Evolutionary conservation across 2,113 vertebrate species (phyloP), one percentile per base, ranked within the genome.

Genomic region (Trematocara marginatum): DNA sequence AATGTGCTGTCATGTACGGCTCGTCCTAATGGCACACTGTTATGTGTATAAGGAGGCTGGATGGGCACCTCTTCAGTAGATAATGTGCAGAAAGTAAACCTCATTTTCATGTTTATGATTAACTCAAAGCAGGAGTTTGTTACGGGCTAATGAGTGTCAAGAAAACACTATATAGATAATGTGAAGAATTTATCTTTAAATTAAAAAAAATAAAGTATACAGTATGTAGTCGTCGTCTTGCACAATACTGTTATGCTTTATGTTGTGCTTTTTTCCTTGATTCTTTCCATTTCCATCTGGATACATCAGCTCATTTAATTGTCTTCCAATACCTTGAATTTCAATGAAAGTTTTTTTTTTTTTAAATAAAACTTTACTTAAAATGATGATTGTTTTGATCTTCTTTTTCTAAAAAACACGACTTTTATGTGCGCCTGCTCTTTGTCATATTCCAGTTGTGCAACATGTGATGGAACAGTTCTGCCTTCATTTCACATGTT

Each of bases 181-280:
- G 95, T 96, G 96, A 96, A 96, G 90, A 89, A 51, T 90, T 82
- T 38, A 90, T 92, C 74, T 88, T 64, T 64, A 64, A 35, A 57
- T 78, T 57, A 1, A 31, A 31, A 79, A 81, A 29, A 35, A 29
- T 81, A 66, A 42, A 20, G 10, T 18, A 61, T 83, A 59, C 66
- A 78, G 79, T 92, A 86, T 90, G 47, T 87, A 86, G 90, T 71
- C 79, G 49, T 84, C 18, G 51, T 82, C 20, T 38, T 88, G 59
- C 59, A 69, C 42, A 85, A 80, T 90, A 51, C 34, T 88, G 54
- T 87, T 82, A 4, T 83, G 69, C 79, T 45, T 78, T n/a, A 56
- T 81, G 45, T 31, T 82, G 56, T 85, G 38, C 66, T 47, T 79
- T 79, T n/a, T 71, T 34, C 89, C 86, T 82, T 87, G 85, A 86